Conservation (phyloP, 2,113 vertebrate species). For the Rhea pennata region DNA sequence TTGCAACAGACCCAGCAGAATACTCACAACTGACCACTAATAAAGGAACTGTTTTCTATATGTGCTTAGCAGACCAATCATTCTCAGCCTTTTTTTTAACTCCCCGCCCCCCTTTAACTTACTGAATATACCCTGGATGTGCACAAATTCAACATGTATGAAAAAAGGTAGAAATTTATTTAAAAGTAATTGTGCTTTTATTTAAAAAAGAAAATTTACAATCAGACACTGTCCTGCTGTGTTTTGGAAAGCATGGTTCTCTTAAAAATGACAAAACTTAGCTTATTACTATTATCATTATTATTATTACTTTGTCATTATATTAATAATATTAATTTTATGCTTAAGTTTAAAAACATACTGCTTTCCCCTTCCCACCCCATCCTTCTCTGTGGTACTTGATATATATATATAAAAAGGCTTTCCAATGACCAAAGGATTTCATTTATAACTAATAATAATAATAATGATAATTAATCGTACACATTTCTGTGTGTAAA, state of each 20-base stretch:
- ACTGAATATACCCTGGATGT: not conserved
- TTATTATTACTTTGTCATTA: slow-evolving; percentile 74
- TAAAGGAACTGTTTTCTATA: not conserved
- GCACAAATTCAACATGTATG: not conserved
- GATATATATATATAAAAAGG: slow-evolving; percentile 56
- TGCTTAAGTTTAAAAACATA: slow-evolving; percentile 61
- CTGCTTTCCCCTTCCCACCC: slow-evolving; percentile 41
- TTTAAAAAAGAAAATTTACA: slow-evolving; percentile 78
- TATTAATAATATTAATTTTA: slow-evolving; percentile 84
- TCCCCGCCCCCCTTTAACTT: no score
- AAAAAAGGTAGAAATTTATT: slow-evolving; percentile 42
- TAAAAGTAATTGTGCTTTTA: slow-evolving; percentile 84
- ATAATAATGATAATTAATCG: slow-evolving; percentile 69
- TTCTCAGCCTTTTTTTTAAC: not conserved
- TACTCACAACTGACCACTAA: slow-evolving; percentile 31
- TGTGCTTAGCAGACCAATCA: not conserved
- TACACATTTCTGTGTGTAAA: slow-evolving; percentile 69
- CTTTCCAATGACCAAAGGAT: slow-evolving; percentile 33
- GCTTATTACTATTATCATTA: slow-evolving; percentile 69
- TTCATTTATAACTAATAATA: slow-evolving; percentile 52
- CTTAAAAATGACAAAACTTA: slow-evolving; percentile 65
- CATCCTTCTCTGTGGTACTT: slow-evolving; percentile 38
- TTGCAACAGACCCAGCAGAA: slow-evolving; percentile 7
- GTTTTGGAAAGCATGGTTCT: slow-evolving; percentile 71
- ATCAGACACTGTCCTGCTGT: slow-evolving; percentile 79